Conservation (phyloP, 2,888 invertebrate genomes). For the Caenorhabditis japonica region DNA sequence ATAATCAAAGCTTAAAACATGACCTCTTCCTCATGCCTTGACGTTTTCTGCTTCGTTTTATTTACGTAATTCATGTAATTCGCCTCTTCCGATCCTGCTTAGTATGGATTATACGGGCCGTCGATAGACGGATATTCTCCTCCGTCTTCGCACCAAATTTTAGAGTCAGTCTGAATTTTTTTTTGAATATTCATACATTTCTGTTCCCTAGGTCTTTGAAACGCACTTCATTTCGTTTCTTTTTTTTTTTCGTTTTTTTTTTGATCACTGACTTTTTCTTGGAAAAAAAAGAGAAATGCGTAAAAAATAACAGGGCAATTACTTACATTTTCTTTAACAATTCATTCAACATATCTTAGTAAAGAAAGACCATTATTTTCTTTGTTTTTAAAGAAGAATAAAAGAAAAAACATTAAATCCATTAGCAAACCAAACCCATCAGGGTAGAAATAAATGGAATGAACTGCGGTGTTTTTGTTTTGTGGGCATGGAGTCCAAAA, state of each 20-base stretch:
- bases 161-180: no score
- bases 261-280: not conserved
- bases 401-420: conserved; percentile 41
- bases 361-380: no score
- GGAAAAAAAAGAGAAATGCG: not conserved
- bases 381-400: no score
- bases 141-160: no score
- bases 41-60: conserved; percentile 6
- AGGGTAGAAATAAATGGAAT: no score
- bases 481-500: no score
- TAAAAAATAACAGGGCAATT: conserved; percentile 29
- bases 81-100: conserved; percentile 11
- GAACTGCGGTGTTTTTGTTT: no score
- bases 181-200: no score
- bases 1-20: no score
- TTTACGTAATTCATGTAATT: conserved; percentile 21
- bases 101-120: conserved; percentile 12
- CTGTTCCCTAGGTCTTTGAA: not conserved
- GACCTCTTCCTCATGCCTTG: no score
- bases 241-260: not conserved
- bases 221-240: conserved; percentile 1
- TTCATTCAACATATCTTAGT: no score
- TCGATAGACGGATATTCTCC: no score
- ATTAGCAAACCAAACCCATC: conserved; percentile 29
- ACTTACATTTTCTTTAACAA: not conserved